A percentile compares a stretch with the other conserved stretches of the same genome.
Evolutionary conservation across 2,797 vertebrate genomes (phyloP).

Genomic region (Uromys caudimaculatus): DNA sequence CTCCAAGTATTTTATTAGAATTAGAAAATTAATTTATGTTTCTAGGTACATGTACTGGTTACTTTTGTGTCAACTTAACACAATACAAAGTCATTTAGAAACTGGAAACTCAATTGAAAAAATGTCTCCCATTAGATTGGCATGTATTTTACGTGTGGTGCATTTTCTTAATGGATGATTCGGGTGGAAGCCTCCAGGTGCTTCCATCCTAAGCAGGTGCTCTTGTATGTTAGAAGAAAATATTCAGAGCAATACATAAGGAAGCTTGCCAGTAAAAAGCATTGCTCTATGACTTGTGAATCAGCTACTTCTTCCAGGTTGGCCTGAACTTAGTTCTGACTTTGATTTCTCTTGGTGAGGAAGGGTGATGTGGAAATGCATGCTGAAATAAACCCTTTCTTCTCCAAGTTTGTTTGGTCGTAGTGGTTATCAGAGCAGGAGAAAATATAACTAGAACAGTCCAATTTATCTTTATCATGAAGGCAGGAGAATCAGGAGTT

Average conservation of each 20-base stretch:
- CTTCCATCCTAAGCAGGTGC: too few relatives aligned
- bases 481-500: background rate
- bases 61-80: background rate
- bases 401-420: background rate
- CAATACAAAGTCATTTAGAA: background rate
- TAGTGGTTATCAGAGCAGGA: background rate
- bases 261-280: background rate
- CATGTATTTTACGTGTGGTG: background rate
- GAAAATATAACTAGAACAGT: background rate
- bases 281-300: background rate
- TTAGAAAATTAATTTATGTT: background rate
- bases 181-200: background rate
- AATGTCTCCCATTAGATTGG: background rate
- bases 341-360: background rate
- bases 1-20: conserved; percentile 52
- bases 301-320: background rate
- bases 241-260: background rate
- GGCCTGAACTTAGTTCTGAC: background rate
- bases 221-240: background rate
- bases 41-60: background rate
- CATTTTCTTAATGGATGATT: background rate
- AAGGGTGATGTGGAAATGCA: background rate
- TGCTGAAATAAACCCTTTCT: background rate
- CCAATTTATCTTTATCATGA: background rate
- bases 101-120: background rate